Percentiles rank a stretch among this genome's conserved stretches.
These are phyloP conservation scores for Pheosia gnoma DNA, from an alignment of 2,888 invertebrate genomes.

Conservation along the genomic window DNA sequence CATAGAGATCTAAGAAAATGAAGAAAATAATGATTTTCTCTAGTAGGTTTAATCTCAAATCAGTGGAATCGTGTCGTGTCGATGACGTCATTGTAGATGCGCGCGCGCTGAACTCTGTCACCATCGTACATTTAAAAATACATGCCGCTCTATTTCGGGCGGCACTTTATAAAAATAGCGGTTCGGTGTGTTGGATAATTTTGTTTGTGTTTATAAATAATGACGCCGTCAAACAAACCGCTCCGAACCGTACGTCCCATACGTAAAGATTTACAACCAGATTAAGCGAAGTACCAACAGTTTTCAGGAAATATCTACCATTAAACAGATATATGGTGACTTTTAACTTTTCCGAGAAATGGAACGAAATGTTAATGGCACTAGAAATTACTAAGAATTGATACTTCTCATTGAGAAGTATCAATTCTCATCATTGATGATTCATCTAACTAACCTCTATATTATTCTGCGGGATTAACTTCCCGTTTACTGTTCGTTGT, in stretches of 20 bases:
- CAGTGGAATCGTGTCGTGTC: not conserved
- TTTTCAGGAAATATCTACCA: not conserved
- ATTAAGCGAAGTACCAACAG: not conserved
- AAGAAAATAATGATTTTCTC: too few species aligned
- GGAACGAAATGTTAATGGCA: not conserved
- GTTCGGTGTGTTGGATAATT: constrained; percentile 6
- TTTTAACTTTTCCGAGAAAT: not conserved
- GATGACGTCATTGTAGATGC: constrained; percentile 1
- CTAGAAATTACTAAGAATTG: not conserved
- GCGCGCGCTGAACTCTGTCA: constrained; percentile 8
- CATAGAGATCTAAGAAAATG: too few species aligned
- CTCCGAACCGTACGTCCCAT: not conserved
- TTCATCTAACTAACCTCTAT: not conserved
- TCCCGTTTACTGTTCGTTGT: not conserved
- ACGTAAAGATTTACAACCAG: not conserved
- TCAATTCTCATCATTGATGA: too few species aligned
- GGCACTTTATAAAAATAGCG: constrained; percentile 19
- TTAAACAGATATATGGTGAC: not conserved
- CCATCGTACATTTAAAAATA: constrained; percentile 15
- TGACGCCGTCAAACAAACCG: not conserved
- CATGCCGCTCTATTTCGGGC: constrained; percentile 24
- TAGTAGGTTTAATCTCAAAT: too few species aligned
- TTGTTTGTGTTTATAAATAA: constrained; percentile 35
- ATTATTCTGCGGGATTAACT: not conserved
- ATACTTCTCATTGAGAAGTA: too few species aligned